phyloP scores from a whole-genome alignment of 2,797 vertebrate genomes.

The Pempheris klunzingeri region DNA sequence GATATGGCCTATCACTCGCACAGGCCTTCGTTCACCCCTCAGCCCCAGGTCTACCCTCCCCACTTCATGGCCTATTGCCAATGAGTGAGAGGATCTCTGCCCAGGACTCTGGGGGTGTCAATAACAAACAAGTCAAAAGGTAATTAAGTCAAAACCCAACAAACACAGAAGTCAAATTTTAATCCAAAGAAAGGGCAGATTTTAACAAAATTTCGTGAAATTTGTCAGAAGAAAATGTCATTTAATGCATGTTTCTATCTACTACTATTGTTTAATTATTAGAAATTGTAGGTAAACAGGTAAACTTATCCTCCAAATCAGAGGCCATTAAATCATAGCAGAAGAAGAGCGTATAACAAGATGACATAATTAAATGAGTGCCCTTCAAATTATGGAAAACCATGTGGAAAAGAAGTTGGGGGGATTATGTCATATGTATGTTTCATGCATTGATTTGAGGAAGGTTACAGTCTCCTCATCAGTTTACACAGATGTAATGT shows the following conservation, averaged over 20 bases:
- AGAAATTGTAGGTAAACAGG: neutral
- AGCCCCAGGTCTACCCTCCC: too few relatives aligned
- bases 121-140: neutral
- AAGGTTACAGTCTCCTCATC: neutral
- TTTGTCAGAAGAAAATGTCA: neutral
- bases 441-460: neutral
- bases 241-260: neutral
- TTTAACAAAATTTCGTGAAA: neutral
- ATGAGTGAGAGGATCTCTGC: too few relatives aligned
- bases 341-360: neutral
- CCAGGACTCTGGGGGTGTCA: too few relatives aligned
- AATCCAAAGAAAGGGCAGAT: neutral
- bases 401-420: neutral
- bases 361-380: neutral
- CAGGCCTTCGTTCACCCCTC: too few relatives aligned
- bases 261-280: neutral
- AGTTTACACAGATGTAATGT: too few relatives aligned
- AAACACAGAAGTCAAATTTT: neutral
- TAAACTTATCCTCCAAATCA: neutral
- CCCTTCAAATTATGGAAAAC: neutral
- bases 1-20: too few relatives aligned
- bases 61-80: too few relatives aligned
- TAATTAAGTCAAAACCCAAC: neutral
- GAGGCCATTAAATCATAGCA: neutral
- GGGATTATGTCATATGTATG: neutral